Evolutionary conservation across 2,888 invertebrate species (phyloP).

Genomic region (Nymphalis c-album): DNA sequence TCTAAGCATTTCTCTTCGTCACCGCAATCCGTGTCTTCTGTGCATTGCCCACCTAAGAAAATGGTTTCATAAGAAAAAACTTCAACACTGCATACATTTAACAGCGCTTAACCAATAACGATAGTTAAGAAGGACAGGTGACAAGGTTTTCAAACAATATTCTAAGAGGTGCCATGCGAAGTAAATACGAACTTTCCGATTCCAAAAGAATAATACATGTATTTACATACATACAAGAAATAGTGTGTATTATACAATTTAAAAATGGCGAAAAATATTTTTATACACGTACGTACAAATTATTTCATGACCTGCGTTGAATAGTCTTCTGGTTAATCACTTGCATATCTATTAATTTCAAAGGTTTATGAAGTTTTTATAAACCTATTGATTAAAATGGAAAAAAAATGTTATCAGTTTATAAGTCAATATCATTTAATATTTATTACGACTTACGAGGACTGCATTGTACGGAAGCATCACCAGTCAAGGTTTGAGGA

Average conservation of each 20-base stretch:
- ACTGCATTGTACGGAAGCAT: conserved; percentile 91
- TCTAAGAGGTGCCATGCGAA: conserved; percentile 1
- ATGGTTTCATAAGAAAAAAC: background rate
- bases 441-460: conserved; percentile 82
- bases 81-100: background rate
- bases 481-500: conserved; percentile 90
- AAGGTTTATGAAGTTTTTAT: background rate
- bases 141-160: background rate
- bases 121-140: no score
- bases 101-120: background rate
- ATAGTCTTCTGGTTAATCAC: background rate
- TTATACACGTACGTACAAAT: conserved; percentile 13
- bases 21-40: conserved; percentile 86
- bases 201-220: conserved; percentile 11
- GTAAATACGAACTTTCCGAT: conserved; percentile 1
- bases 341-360: background rate
- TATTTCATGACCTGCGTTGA: background rate
- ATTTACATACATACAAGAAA: conserved; percentile 18
- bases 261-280: conserved; percentile 16
- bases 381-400: background rate
- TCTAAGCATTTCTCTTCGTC: conserved; percentile 87
- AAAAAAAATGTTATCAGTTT: background rate
- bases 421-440: background rate
- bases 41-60: conserved; percentile 82
- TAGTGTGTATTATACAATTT: conserved; percentile 32